Base-by-base conservation (phyloP, 1,140 invertebrate species). In the Lasioglossum albipes region DNA sequence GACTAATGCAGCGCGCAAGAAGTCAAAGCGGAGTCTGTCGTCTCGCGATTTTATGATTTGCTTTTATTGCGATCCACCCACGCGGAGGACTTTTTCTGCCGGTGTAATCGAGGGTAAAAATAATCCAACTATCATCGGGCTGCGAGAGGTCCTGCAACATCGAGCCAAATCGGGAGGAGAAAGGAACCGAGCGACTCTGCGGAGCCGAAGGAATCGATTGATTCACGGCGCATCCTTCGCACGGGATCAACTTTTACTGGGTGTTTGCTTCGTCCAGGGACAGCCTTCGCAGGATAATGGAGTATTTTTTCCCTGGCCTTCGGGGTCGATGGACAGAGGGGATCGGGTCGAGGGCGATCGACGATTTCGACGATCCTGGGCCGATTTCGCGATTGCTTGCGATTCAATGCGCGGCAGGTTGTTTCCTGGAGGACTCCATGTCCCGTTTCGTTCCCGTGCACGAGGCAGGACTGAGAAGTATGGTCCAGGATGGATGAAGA, bases 401-500 rank as follows among this genome's bases (percentile, higher is more conserved):
- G 57, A 74, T 59, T 10, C 42, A 13, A 18, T 10, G 45, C 45
- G 45, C 45, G 7, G 27, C 22, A 6, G 18, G 22, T 70, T 5
- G 57, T 75, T 41, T 52, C 71, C 75, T 67, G 61, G 27, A 71
- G 61, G 31, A 75, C 59, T 59, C 49, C 74, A 59, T 67, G 59
- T 75, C 36, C 49, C 27, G 59, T 31, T 75, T 76, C 49, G 75
- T 62, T 52, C 57, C 41, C 57, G 54, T 64, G 84, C 72, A 68
- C 84, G 57, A 59, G 57, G 64, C 77, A 82, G 71, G 84, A 79
- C 78, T 75, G 89, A 90, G 85, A 89, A 75, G 74, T 41, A 84
- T 89, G 87, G 87, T 90, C 85, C 89, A 90, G 90, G 89, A 92
- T 91, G 88, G 90, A 92, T 91, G 84, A 92, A 92, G 91, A 91